A percentile compares a stretch with the other conserved stretches of the same genome.
phyloP scores from a whole-genome alignment of 2,888 invertebrate genomes.

The Junonia oenone region DNA sequence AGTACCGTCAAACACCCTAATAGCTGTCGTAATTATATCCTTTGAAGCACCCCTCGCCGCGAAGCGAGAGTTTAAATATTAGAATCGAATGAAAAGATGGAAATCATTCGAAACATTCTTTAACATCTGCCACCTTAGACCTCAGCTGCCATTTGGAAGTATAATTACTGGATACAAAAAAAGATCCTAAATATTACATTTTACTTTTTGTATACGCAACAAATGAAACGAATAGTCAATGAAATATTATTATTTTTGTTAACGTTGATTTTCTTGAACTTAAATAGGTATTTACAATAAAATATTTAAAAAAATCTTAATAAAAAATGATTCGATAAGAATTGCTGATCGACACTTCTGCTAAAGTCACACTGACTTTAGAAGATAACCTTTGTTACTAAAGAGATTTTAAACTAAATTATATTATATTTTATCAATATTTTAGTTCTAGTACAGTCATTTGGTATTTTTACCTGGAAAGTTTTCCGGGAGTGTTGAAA shows the following conservation, averaged over 20 bases:
- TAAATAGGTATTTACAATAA: not conserved
- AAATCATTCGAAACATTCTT: conserved; percentile 39
- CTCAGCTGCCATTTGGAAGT: conserved; percentile 27
- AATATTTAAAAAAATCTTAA: too few relatives aligned
- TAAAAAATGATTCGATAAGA: too few relatives aligned
- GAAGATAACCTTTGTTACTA: too few relatives aligned
- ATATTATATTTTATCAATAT: too few relatives aligned
- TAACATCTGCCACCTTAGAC: conserved; percentile 42
- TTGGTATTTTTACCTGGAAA: too few relatives aligned
- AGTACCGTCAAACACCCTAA: conserved; percentile 17
- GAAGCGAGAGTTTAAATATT: conserved; percentile 33
- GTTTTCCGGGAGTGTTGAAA: too few relatives aligned
- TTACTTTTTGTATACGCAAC: not conserved
- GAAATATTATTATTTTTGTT: not conserved
- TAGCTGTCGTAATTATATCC: conserved; percentile 45
- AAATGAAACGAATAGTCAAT: not conserved
- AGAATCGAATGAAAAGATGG: conserved; percentile 32
- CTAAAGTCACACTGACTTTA: too few relatives aligned
- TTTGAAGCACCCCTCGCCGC: conserved; percentile 47
- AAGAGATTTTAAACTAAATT: too few relatives aligned
- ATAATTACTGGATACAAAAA: conserved; percentile 21
- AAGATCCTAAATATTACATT: not conserved
- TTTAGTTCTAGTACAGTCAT: too few relatives aligned
- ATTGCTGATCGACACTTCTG: too few relatives aligned
- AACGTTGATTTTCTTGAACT: not conserved